Evolutionary conservation across 1,140 invertebrate species (phyloP).

Genomic region (Zaprionus ornatus): DNA sequence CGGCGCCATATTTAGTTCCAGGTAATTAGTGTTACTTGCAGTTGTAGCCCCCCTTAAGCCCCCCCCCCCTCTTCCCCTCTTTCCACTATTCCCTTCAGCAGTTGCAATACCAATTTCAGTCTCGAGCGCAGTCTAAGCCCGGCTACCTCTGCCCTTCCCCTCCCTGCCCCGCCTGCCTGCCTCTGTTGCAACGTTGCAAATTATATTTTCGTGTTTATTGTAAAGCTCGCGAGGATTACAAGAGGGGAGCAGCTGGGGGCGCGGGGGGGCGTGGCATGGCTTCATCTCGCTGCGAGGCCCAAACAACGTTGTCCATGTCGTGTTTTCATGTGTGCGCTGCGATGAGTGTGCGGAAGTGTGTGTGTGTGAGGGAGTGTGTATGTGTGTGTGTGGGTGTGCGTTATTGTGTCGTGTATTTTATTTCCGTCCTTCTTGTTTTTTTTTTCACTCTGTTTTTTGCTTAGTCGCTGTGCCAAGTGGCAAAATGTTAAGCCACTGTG

Average conservation of each 20-base stretch:
- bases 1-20: constrained; percentile 91
- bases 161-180: neutral
- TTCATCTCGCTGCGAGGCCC: neutral
- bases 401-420: constrained; percentile 48
- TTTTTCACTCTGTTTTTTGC: constrained; percentile 45
- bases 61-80: neutral
- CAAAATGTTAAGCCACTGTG: constrained; percentile 75
- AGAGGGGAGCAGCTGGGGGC: constrained; percentile 23
- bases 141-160: neutral
- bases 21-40: constrained; percentile 85
- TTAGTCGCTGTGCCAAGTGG: constrained; percentile 67
- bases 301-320: constrained; percentile 24
- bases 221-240: constrained; percentile 75
- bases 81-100: neutral
- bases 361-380: neutral
- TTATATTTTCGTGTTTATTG: constrained; percentile 82
- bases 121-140: neutral
- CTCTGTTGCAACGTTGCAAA: constrained; percentile 63
- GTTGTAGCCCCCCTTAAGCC: constrained; percentile 11
- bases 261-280: neutral
- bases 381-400: constrained; percentile 7
- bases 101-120: neutral
- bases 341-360: neutral
- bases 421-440: constrained; percentile 27
- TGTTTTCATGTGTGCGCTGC: constrained; percentile 9